Base-by-base conservation (phyloP, 1,140 invertebrate species). In the Zaprionus capensis region DNA sequence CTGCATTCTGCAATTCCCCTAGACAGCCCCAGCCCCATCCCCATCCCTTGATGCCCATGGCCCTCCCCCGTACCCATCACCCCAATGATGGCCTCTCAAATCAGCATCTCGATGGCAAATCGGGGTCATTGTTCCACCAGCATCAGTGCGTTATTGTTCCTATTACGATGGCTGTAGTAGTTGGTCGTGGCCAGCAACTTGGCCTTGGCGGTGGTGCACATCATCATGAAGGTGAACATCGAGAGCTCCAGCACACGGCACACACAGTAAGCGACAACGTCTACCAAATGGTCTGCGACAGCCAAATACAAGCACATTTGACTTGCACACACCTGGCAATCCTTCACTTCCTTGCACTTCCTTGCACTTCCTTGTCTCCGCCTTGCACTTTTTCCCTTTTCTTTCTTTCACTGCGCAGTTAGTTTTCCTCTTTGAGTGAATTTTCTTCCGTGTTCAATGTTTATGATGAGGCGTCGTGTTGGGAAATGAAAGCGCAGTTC, bases 211-310 rank as follows among this genome's bases (percentile, higher is more conserved):
- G 75, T 73, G 49, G 66, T 77, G 68, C 82, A 91, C 58, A 87
- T 83, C 87, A 91, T 91, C 81, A 91, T 83, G 38, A 85, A 76
- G 62, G 83, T 76, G 71, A 91, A 53, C 26, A 91, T 38, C 1
- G 87, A 91, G 7, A 87, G 53, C 81, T 91, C 87, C 78, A 91
- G 51, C 58, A 91, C 72, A 20, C 87, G 87, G 74, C 87, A 91
- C 49, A 91, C 80, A 59, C 83, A 87, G 71, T 82, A 91, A 57
- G 83, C 83, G n/a, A 87, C 81, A 61, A 91, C 67, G 64, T 91
- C 87, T 59, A 91, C 72, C 56, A 91, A 72, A 71, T 91, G 71
- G 53, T 86, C 87, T 38, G 71, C 76, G 24, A 87, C 87, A 38
- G 87, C 87, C 81, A 91, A 82, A 68, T 91, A 91, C 44, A 91